Evolutionary conservation across 1,140 invertebrate species (phyloP).

Genomic region (Drosophila kohkoa): DNA sequence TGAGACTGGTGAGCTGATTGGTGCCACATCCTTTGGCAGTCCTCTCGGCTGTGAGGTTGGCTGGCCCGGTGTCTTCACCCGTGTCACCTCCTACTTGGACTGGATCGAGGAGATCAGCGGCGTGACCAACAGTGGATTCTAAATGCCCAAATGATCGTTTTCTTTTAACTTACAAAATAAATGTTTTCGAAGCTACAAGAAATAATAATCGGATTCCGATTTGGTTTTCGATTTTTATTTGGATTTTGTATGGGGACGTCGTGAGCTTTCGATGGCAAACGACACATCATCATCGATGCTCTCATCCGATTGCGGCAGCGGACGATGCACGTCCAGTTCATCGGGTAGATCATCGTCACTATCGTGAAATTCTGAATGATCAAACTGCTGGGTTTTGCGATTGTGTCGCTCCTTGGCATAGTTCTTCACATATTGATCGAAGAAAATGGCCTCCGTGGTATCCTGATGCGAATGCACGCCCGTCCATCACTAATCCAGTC

Average conservation of each 20-base stretch:
- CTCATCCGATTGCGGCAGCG: slow-evolving; percentile 23
- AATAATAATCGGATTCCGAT: slow-evolving; percentile 67
- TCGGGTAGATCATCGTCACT: slow-evolving; percentile 58
- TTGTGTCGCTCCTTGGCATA: no score
- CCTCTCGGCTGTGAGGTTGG: slow-evolving; percentile 85
- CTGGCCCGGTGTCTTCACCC: slow-evolving; percentile 86
- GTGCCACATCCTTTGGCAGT: slow-evolving; percentile 86
- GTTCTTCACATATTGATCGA: no score
- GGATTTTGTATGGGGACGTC: slow-evolving; percentile 44
- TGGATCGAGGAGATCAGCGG: slow-evolving; percentile 85
- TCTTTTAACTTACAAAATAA: slow-evolving; percentile 54
- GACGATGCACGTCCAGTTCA: slow-evolving; percentile 56
- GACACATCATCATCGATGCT: slow-evolving; percentile 30
- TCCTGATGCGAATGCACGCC: slow-evolving; percentile 72
- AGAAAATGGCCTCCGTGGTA: slow-evolving; percentile 57
- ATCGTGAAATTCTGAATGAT: background rate
- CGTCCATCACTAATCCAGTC: slow-evolving; percentile 86
- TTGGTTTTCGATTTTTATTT: slow-evolving; percentile 31
- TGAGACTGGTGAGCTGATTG: slow-evolving; percentile 82
- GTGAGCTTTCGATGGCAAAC: slow-evolving; percentile 19
- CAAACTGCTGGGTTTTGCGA: no score
- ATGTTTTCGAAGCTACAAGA: slow-evolving; percentile 71
- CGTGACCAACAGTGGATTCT: slow-evolving; percentile 57
- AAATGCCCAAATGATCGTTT: slow-evolving; percentile 19
- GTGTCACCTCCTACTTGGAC: slow-evolving; percentile 86